A percentile compares a stretch with the other conserved stretches of the same genome.
Evolutionary conservation across 2,888 invertebrate genomes (phyloP).

Genomic region (Rotaria sp.): DNA sequence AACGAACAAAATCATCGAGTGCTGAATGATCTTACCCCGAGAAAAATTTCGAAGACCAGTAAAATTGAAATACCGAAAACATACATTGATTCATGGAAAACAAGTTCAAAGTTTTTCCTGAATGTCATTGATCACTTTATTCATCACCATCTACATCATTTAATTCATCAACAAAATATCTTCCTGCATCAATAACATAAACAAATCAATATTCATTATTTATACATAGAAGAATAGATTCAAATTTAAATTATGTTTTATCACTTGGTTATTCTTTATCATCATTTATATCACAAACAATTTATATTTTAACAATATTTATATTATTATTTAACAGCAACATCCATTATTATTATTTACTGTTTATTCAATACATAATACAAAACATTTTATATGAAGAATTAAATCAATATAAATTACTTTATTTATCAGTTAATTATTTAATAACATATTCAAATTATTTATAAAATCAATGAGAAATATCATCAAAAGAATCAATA

Average conservation of each 20-base stretch:
- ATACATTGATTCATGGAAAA: too few relatives aligned
- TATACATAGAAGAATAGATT: neutral
- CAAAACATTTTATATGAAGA: neutral
- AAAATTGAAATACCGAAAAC: too few relatives aligned
- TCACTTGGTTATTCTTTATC: constrained; percentile 21
- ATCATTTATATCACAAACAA: neutral
- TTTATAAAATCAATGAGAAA: neutral
- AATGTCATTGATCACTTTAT: constrained; percentile 10
- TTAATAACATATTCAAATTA: neutral
- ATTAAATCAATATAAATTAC: neutral
- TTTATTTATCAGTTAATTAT: constrained; percentile 3
- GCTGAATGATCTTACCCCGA: too few relatives aligned
- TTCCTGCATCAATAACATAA: neutral
- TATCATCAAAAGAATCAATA: neutral
- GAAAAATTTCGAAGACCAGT: too few relatives aligned
- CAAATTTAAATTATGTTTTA: neutral
- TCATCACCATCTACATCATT: neutral
- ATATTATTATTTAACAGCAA: constrained; percentile 12
- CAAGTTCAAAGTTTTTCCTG: too few relatives aligned
- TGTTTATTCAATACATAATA: neutral
- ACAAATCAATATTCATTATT: neutral
- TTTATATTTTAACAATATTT: neutral
- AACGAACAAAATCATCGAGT: too few relatives aligned
- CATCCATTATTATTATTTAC: constrained; percentile 20
- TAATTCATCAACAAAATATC: neutral